phyloP scores from a whole-genome alignment of 2,888 invertebrate species.

The Cenopis cana region DNA sequence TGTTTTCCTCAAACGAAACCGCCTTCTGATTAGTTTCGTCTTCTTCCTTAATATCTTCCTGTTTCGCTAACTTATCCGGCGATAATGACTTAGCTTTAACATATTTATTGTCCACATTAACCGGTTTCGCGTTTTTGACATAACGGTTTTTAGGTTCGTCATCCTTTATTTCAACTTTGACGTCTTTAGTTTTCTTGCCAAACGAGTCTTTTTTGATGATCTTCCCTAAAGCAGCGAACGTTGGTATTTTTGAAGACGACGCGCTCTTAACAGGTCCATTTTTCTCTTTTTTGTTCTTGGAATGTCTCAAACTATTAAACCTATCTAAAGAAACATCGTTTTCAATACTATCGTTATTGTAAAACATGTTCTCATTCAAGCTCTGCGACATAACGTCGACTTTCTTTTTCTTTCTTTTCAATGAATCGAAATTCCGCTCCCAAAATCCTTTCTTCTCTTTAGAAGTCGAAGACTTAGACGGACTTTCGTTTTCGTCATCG shows the following conservation, averaged over 20 bases:
- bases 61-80: constrained; percentile 68
- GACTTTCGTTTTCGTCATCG: constrained; percentile 70
- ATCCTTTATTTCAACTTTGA: constrained; percentile 56
- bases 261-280: constrained; percentile 71
- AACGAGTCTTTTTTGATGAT: constrained; percentile 82
- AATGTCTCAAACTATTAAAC: constrained; percentile 76
- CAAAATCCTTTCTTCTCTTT: constrained; percentile 84
- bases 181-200: constrained; percentile 67
- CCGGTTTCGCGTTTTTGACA: constrained; percentile 72
- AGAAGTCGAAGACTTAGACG: constrained; percentile 74
- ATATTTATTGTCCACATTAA: constrained; percentile 73
- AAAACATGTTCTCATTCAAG: constrained; percentile 82
- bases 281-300: constrained; percentile 75
- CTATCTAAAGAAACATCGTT: constrained; percentile 71
- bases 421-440: constrained; percentile 82
- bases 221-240: constrained; percentile 79
- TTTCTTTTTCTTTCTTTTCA: constrained; percentile 79
- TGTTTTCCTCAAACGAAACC: constrained; percentile 53
- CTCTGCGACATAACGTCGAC: constrained; percentile 83
- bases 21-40: constrained; percentile 52
- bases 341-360: constrained; percentile 79
- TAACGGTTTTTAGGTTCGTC: constrained; percentile 68
- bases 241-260: constrained; percentile 80
- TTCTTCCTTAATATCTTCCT: constrained; percentile 66
- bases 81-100: constrained; percentile 75